Evolutionary conservation across 2,888 invertebrate species (phyloP), one percentile per base, ranked within the genome.

Genomic region (Dendrolimus houi): DNA sequence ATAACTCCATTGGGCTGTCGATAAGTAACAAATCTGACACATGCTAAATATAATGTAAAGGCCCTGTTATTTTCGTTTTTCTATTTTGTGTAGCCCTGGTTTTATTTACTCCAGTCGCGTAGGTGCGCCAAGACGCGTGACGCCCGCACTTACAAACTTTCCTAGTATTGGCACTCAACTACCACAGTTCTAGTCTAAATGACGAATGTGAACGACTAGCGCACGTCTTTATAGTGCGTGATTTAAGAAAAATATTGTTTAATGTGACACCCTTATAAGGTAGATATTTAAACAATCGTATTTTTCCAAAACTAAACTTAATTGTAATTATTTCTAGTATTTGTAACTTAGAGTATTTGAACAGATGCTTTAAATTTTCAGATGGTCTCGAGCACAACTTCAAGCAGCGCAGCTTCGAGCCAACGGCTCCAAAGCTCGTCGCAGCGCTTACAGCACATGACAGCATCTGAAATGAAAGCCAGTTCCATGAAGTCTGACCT

Each of bases 401-500:
- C 91, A 57, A 92, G 92, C 76, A 93, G 92, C 70, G 93, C 91
- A 66, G 88, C 92, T 66, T 91, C 92, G 60, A 93, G 85, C 81
- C 92, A 87, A 88, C 92, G 87, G 80, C 89, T 80, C 81, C 92
- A 92, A 82, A 90, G 92, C 85, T 92, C 87, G 72, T 91, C 92
- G 64, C 92, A 92, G 70, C 87, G 92, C 54, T 78, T 89, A 53
- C 89, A 88, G 65, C 89, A 90, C 72, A 85, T 89, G 79, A 87
- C 92, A 58, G 91, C 93, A 63, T 94, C 94, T 72, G 96, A 96
- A 91, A 93, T 95, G 92, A 96, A 96, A 87, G 94, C 96, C 64
- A 95, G 94, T 77, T 95, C 95, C 60, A 94, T 96, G 88, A 96
- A 96, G 87, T 95, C 95, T 63, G 95, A 96, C 81, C 91, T 95